These are phyloP conservation scores for Potamarius usumacintae DNA, from an alignment of 2,113 vertebrate species.

Conservation along the genomic window DNA sequence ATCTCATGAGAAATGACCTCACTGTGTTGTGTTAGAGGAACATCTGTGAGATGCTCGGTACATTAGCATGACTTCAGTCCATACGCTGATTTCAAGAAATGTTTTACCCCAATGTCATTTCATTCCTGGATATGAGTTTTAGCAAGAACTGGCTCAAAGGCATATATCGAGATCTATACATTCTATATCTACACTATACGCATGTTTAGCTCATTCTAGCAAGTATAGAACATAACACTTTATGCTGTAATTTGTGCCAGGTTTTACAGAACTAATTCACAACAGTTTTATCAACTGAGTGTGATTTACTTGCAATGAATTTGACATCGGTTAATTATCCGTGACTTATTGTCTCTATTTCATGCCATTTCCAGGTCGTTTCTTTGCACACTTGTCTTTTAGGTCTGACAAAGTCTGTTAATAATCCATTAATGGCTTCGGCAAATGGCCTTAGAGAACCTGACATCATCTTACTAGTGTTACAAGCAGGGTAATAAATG, in stretches of 20 bases:
- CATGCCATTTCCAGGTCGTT: not conserved
- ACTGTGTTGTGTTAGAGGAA: conserved; percentile 80
- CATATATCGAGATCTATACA: not conserved
- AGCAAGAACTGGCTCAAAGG: not conserved
- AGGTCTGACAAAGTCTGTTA: conserved; percentile 13
- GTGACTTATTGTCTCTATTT: not conserved
- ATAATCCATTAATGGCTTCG: conserved; percentile 29
- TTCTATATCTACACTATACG: not conserved
- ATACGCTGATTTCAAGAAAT: conserved; percentile 44
- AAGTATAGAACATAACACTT: not conserved
- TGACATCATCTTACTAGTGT: conserved; percentile 26
- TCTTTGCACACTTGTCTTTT: conserved; percentile 9
- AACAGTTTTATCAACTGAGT: not conserved
- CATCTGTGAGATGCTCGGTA: conserved; percentile 79
- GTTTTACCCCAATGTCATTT: not conserved
- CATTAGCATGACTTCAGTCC: conserved; percentile 51
- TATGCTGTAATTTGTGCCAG: not conserved
- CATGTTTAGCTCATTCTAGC: not conserved
- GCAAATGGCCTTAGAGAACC: conserved; percentile 15
- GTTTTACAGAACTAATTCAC: not conserved
- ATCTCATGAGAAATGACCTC: conserved; percentile 87
- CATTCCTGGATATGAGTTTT: not conserved
- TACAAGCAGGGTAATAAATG: conserved; percentile 27
- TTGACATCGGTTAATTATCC: not conserved
- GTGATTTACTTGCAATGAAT: not conserved